Percentiles rank a stretch among this genome's conserved stretches.
Conservation (phyloP, 2,888 invertebrate genomes). For the Drosophila borborema region DNA sequence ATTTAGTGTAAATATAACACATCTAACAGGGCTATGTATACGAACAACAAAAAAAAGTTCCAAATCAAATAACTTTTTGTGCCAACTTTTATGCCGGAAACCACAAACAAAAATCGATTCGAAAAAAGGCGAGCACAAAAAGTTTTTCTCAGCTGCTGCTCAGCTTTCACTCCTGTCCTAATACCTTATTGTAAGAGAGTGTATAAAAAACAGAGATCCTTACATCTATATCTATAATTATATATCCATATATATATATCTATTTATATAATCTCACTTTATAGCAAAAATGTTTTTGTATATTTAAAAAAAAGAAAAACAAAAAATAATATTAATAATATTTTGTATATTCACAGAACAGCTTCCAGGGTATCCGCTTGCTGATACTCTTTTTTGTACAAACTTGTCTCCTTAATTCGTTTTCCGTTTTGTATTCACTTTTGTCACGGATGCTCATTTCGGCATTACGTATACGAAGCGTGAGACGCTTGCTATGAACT, state of each 20-base stretch:
- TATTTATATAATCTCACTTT: too few species aligned
- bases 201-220: neutral
- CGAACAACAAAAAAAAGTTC: slow-evolving; percentile 49
- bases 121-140: slow-evolving; percentile 43
- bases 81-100: slow-evolving; percentile 63
- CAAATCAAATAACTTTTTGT: slow-evolving; percentile 75
- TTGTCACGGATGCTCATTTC: slow-evolving; percentile 53
- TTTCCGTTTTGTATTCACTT: slow-evolving; percentile 29
- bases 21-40: slow-evolving; percentile 32
- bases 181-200: neutral
- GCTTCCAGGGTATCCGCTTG: slow-evolving; percentile 14
- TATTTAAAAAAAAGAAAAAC: too few species aligned
- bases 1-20: slow-evolving; percentile 73
- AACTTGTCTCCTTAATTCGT: slow-evolving; percentile 17
- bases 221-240: neutral
- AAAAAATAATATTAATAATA: neutral
- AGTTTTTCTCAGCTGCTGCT: slow-evolving; percentile 33
- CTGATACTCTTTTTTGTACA: neutral
- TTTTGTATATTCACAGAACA: neutral
- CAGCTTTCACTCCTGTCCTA: slow-evolving; percentile 4
- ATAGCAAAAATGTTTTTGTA: too few species aligned
- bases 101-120: slow-evolving; percentile 61
- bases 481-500: slow-evolving; percentile 38
- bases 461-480: slow-evolving; percentile 62
- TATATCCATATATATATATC: too few species aligned